A percentile compares a stretch with the other conserved stretches of the same genome.
Evolutionary conservation across 2,888 invertebrate species (phyloP).

Genomic region (Lobophora halterata): DNA sequence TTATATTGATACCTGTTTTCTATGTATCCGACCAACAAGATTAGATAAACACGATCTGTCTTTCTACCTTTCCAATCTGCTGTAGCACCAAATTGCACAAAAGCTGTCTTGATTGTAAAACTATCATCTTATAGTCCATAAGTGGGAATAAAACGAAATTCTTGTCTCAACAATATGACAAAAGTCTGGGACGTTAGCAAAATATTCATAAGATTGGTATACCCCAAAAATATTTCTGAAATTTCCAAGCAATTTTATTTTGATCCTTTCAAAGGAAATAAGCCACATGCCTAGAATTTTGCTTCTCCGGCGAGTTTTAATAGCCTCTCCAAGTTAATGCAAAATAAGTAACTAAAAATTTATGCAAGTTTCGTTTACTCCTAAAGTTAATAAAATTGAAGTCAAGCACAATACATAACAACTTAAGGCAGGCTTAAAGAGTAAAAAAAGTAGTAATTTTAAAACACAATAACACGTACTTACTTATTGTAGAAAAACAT

Average conservation of each 20-base stretch:
- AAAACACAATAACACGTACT: too few relatives aligned
- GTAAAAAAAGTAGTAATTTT: too few relatives aligned
- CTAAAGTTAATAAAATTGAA: slow-evolving; percentile 17
- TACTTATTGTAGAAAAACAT: too few relatives aligned
- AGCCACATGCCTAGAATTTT: slow-evolving; percentile 16
- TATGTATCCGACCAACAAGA: slow-evolving; percentile 70
- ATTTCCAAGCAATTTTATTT: slow-evolving; percentile 12
- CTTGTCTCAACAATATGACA: too few relatives aligned
- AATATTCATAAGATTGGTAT: too few relatives aligned
- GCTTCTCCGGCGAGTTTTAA: slow-evolving; percentile 18
- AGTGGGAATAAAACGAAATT: too few relatives aligned
- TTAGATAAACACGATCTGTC: slow-evolving; percentile 65
- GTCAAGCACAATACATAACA: too few relatives aligned
- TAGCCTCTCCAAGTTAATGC: slow-evolving; percentile 21
- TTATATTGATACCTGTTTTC: slow-evolving; percentile 56
- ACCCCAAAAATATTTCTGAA: too few relatives aligned
- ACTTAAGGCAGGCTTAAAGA: too few relatives aligned
- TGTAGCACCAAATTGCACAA: slow-evolving; percentile 37
- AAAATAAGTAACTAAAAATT: slow-evolving; percentile 17
- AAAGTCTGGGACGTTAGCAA: too few relatives aligned
- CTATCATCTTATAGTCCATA: too few relatives aligned
- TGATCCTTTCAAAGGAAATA: slow-evolving; percentile 17
- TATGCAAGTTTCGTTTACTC: slow-evolving; percentile 9
- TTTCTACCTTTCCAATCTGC: slow-evolving; percentile 44
- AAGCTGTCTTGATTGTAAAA: slow-evolving; percentile 46